phyloP scores from a whole-genome alignment of 92 coral and sea anemone genomes.

The Porites evermanni region DNA sequence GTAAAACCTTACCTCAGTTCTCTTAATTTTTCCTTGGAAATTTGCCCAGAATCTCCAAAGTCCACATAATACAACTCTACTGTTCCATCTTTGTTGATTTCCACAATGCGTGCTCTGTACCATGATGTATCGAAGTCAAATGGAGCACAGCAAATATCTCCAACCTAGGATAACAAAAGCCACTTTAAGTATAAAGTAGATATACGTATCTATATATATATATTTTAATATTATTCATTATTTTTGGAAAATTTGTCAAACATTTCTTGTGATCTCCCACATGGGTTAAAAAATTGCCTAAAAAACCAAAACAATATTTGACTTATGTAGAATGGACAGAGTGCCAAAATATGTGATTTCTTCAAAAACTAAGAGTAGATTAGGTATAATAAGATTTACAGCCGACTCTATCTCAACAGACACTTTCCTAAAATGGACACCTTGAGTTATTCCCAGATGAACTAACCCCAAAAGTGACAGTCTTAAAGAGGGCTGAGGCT shows the following conservation, averaged over 20 bases:
- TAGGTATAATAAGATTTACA: no score
- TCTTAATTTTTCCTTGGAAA: conserved; percentile 71
- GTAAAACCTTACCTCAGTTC: conserved; percentile 69
- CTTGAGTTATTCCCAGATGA: no score
- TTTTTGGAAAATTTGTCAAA: not conserved
- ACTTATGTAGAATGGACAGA: no score
- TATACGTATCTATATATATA: not conserved
- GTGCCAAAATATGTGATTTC: no score
- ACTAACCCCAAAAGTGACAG: no score
- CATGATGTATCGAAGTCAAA: conserved; percentile 85
- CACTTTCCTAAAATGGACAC: no score
- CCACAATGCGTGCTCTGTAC: conserved; percentile 85
- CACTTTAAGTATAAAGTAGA: conserved; percentile 11
- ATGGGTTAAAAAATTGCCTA: no score
- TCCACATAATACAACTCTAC: conserved; percentile 86
- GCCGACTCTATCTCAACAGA: no score
- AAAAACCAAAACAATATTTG: no score
- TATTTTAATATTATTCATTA: not conserved
- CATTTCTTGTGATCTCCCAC: no score
- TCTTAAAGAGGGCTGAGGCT: no score
- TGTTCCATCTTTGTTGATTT: conserved; percentile 65
- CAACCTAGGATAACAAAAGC: conserved; percentile 53
- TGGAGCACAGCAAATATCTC: conserved; percentile 90
- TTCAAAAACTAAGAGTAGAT: no score
- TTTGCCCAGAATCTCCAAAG: conserved; percentile 87